Evolutionary conservation across 2,888 invertebrate species (phyloP).

Genomic region (Amblyjoppa fuscipennis): DNA sequence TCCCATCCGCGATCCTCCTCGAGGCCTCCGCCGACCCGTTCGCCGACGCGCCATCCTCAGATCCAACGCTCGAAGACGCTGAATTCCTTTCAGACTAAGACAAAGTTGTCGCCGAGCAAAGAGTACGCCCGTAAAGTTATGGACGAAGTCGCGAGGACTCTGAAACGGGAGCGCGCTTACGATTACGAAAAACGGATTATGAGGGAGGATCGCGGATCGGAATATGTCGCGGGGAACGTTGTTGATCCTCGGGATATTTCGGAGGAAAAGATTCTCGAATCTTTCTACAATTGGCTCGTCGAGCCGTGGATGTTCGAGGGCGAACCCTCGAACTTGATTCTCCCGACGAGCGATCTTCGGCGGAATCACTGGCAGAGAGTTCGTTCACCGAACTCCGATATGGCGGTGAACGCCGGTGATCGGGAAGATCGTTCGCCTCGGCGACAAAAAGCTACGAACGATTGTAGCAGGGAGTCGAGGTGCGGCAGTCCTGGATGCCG

Average conservation of each 20-base stretch:
- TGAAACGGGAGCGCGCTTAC: slow-evolving; percentile 53
- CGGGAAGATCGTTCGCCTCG: slow-evolving; percentile 31
- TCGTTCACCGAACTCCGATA: slow-evolving; percentile 1
- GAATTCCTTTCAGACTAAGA: slow-evolving; percentile 33
- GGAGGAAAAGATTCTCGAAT: slow-evolving; percentile 60
- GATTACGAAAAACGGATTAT: slow-evolving; percentile 43
- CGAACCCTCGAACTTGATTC: background rate
- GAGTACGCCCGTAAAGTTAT: slow-evolving; percentile 34
- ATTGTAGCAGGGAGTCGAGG: slow-evolving; percentile 73
- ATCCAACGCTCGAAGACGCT: slow-evolving; percentile 60
- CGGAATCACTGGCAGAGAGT: background rate
- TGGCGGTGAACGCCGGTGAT: background rate
- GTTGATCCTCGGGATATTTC: slow-evolving; percentile 28
- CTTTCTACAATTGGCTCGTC: slow-evolving; percentile 68
- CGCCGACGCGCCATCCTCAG: slow-evolving; percentile 11
- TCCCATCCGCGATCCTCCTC: slow-evolving; percentile 51
- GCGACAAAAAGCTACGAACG: slow-evolving; percentile 46
- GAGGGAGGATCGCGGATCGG: slow-evolving; percentile 55
- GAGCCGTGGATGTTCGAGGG: slow-evolving; percentile 58
- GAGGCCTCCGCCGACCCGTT: slow-evolving; percentile 46
- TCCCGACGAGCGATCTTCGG: slow-evolving; percentile 9
- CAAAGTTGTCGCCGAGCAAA: slow-evolving; percentile 1
- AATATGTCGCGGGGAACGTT: slow-evolving; percentile 58
- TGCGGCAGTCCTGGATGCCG: slow-evolving; percentile 40
- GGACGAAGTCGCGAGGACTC: slow-evolving; percentile 41